These are phyloP conservation scores for Chloroceryle aenea DNA, from an alignment of 2,113 vertebrate genomes.

Conservation along the genomic window DNA sequence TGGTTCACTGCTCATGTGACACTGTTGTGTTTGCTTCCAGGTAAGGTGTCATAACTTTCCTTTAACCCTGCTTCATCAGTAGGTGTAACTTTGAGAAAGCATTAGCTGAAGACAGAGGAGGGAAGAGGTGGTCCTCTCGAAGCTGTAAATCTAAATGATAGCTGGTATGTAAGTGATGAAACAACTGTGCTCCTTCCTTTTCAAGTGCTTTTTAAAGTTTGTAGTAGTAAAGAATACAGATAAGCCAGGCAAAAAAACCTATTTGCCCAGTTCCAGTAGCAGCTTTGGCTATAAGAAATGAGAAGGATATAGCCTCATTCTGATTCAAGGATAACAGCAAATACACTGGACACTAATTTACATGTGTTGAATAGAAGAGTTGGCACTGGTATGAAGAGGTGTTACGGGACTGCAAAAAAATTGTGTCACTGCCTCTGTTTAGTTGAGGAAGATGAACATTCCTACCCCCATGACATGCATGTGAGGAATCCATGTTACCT, in stretches of 20 bases:
- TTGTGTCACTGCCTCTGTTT: not conserved
- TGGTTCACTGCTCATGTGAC: not conserved
- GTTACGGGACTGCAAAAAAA: not conserved
- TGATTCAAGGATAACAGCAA: not conserved
- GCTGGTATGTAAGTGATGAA: not conserved
- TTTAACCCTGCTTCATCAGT: not conserved
- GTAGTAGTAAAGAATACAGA: not conserved
- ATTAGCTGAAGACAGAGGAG: not conserved
- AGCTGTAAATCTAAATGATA: not conserved
- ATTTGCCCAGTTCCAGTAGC: not conserved
- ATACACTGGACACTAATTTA: not conserved
- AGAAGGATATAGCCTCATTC: not conserved
- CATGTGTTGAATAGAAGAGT: not conserved
- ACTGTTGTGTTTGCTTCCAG: not conserved
- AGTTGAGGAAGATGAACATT: not conserved
- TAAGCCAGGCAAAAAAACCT: not conserved
- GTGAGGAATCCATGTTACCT: not conserved
- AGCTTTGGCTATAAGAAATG: not conserved
- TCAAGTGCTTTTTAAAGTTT: not conserved
- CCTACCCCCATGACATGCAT: not conserved
- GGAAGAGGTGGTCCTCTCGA: not conserved
- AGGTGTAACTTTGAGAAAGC: not conserved
- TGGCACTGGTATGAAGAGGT: not conserved
- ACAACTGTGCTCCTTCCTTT: not conserved
- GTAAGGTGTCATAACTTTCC: not conserved